Conservation (phyloP, 2,113 vertebrate genomes). For the Speoplatyrhinus poulsoni region DNA sequence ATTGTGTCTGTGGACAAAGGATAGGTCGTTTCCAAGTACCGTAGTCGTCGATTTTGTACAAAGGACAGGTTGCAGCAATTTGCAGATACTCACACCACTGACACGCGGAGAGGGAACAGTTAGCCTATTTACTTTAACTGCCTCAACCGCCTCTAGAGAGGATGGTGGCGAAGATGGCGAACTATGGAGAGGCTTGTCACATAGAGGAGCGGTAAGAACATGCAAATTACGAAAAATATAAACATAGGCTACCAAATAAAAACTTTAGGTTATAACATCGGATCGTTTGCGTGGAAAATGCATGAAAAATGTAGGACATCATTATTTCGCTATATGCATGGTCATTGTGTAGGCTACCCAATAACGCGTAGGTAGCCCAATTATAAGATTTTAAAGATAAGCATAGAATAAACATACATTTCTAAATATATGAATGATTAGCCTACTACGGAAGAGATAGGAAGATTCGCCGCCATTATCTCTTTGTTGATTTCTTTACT, state of each 20-base stretch:
- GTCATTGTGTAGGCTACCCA: too few relatives aligned
- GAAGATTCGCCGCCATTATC: not conserved
- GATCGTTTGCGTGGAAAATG: too few relatives aligned
- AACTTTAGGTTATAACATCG: not conserved
- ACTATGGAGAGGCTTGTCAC: conserved; percentile 32
- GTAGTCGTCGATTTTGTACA: not conserved
- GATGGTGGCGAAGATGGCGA: conserved; percentile 67
- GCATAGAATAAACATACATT: too few relatives aligned
- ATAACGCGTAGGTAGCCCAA: not conserved
- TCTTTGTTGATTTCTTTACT: conserved; percentile 13
- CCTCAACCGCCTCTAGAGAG: not conserved
- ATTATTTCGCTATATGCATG: too few relatives aligned
- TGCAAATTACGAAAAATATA: not conserved
- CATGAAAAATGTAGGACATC: not conserved
- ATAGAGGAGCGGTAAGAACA: conserved; percentile 59
- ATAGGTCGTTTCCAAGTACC: not conserved
- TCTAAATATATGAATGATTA: too few relatives aligned
- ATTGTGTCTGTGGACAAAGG: conserved; percentile 1
- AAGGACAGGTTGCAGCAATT: not conserved
- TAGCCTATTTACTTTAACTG: too few relatives aligned
- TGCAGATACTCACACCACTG: conserved; percentile 20
- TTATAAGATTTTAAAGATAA: too few relatives aligned
- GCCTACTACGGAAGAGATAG: not conserved
- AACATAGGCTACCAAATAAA: not conserved
- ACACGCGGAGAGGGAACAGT: not conserved